phyloP scores from a whole-genome alignment of 2,888 invertebrate genomes.

The Argyresthia goedartella region DNA sequence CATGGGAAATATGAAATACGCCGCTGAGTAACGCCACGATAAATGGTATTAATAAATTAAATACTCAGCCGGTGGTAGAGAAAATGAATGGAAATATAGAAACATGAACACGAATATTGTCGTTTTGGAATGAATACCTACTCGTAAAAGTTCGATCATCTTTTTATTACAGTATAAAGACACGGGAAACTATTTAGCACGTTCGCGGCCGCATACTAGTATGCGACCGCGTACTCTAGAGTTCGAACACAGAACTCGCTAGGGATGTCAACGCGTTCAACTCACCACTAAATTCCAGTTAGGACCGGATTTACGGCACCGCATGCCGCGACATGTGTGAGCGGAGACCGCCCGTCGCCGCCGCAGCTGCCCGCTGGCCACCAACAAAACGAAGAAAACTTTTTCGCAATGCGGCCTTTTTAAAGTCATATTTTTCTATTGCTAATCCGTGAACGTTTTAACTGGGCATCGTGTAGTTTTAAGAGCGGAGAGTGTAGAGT shows the following conservation, averaged over 20 bases:
- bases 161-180: too few species aligned
- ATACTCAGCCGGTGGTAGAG: slow-evolving; percentile 1
- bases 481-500: too few species aligned
- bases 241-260: background rate
- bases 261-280: slow-evolving; percentile 15
- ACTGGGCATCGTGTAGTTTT: background rate
- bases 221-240: too few species aligned
- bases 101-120: too few species aligned
- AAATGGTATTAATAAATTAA: slow-evolving; percentile 32
- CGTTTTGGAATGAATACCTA: too few species aligned
- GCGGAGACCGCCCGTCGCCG: slow-evolving; percentile 21
- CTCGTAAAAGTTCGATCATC: too few species aligned
- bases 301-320: slow-evolving; percentile 56
- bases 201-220: too few species aligned
- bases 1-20: slow-evolving; percentile 30
- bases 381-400: slow-evolving; percentile 41
- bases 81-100: too few species aligned
- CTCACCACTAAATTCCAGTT: slow-evolving; percentile 48
- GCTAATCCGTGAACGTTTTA: slow-evolving; percentile 4
- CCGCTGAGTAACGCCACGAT: slow-evolving; percentile 28
- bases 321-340: slow-evolving; percentile 50
- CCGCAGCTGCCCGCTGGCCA: slow-evolving; percentile 28
- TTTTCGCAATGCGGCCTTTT: slow-evolving; percentile 57
- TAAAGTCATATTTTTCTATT: slow-evolving; percentile 25
- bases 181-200: too few species aligned